Evolutionary conservation across 2,888 invertebrate species (phyloP).

Genomic region (Zaprionus lineosus): DNA sequence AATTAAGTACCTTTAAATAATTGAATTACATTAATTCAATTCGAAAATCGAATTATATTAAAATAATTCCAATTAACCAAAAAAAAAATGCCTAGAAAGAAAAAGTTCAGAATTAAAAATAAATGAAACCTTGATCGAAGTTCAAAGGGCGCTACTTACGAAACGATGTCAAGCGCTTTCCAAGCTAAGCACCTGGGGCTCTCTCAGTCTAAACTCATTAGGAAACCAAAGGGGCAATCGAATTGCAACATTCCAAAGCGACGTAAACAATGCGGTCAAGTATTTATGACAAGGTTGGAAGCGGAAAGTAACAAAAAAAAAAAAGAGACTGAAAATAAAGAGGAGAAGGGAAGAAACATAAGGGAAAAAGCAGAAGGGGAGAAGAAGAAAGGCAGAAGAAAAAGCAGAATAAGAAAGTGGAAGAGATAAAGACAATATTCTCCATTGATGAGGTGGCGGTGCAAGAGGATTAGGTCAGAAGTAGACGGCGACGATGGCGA

Average conservation of each 20-base stretch:
- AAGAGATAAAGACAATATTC: no score
- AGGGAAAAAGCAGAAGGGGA: constrained; percentile 13
- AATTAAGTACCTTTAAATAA: no score
- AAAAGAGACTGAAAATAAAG: constrained; percentile 13
- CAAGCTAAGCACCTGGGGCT: constrained; percentile 30
- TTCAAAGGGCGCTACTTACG: constrained; percentile 33
- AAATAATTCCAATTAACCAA: constrained; percentile 11
- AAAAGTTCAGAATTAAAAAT: background rate
- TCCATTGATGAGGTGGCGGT: background rate
- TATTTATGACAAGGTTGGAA: constrained; percentile 73
- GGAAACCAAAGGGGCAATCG: constrained; percentile 56
- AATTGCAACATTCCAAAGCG: constrained; percentile 50
- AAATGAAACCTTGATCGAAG: constrained; percentile 39
- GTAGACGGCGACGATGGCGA: constrained; percentile 53
- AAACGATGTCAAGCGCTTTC: constrained; percentile 34
- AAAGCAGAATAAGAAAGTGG: no score
- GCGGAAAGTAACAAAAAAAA: constrained; percentile 15
- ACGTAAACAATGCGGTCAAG: constrained; percentile 70
- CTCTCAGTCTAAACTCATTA: constrained; percentile 66
- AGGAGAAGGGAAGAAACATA: constrained; percentile 4
- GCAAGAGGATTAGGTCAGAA: constrained; percentile 38
- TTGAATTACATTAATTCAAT: no score
- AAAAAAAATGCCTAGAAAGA: background rate
- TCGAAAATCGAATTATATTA: no score
- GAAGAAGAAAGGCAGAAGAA: constrained; percentile 9